These are phyloP conservation scores for Rhyzopertha dominica DNA, from an alignment of 1,140 invertebrate species.

Conservation along the genomic window DNA sequence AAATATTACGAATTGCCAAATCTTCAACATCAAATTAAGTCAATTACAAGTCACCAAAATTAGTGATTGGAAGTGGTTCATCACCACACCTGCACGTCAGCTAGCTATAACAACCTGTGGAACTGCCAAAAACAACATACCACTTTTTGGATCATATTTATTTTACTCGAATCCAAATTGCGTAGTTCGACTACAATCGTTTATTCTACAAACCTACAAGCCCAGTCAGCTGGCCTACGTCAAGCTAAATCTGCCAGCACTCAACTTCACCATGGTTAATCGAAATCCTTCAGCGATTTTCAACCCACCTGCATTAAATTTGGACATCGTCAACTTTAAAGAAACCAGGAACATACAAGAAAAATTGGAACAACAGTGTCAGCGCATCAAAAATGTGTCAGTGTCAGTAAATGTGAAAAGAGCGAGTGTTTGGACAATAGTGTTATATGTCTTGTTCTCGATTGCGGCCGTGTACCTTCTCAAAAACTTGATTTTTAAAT, in stretches of 20 bases:
- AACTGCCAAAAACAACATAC: conserved; percentile 3
- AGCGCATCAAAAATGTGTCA: too few relatives aligned
- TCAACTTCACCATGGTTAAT: too few relatives aligned
- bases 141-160: conserved; percentile 10
- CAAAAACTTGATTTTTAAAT: too few relatives aligned
- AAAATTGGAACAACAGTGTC: too few relatives aligned
- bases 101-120: conserved; percentile 1
- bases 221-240: conserved; percentile 3
- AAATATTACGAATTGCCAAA: conserved; percentile 12
- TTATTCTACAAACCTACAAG: conserved; percentile 4
- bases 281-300: too few relatives aligned
- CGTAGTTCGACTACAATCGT: conserved; percentile 8
- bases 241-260: conserved; percentile 7
- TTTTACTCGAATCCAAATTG: conserved; percentile 6
- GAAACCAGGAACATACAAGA: too few relatives aligned
- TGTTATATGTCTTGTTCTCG: too few relatives aligned
- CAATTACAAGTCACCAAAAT: conserved; percentile 8
- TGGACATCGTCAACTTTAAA: too few relatives aligned
- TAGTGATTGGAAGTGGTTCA: conserved; percentile 9
- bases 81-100: background rate
- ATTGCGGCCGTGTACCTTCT: too few relatives aligned
- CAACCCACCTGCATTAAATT: too few relatives aligned
- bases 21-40: conserved; percentile 7
- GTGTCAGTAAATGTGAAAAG: too few relatives aligned
- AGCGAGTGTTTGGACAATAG: too few relatives aligned